A percentile compares a stretch with the other conserved stretches of the same genome.
Evolutionary conservation across 2,888 invertebrate species (phyloP).

Genomic region (Ichneumon xanthorius): DNA sequence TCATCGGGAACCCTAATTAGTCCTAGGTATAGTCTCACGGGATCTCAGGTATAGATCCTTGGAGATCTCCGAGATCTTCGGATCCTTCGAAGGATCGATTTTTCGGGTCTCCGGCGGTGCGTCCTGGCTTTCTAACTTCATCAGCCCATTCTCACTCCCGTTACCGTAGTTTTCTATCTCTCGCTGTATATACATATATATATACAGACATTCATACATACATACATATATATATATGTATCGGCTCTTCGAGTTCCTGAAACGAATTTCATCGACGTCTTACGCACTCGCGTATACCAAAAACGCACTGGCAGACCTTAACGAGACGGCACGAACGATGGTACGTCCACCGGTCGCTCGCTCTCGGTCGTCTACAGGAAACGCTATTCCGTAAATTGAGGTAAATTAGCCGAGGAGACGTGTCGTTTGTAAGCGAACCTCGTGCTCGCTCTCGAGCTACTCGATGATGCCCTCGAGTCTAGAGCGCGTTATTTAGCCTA

Average conservation of each 20-base stretch:
- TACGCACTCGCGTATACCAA: slow-evolving; percentile 15
- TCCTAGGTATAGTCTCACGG: slow-evolving; percentile 28
- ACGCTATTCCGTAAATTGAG: slow-evolving; percentile 83
- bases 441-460: slow-evolving; percentile 35
- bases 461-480: slow-evolving; percentile 63
- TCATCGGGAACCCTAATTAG: slow-evolving; percentile 61
- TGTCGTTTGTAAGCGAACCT: slow-evolving; percentile 53
- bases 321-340: slow-evolving; percentile 24
- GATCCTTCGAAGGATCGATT: slow-evolving; percentile 35
- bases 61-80: not conserved
- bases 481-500: slow-evolving; percentile 76
- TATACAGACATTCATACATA: not conserved
- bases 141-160: slow-evolving; percentile 8
- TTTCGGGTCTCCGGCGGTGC: slow-evolving; percentile 36
- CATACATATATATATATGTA: not conserved
- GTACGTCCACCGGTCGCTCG: slow-evolving; percentile 34
- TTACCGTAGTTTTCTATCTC: not conserved
- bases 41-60: slow-evolving; percentile 64
- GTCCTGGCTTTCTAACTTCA: slow-evolving; percentile 41
- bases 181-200: not conserved
- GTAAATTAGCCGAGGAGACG: slow-evolving; percentile 76
- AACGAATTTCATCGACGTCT: not conserved
- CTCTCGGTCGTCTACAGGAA: slow-evolving; percentile 74
- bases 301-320: not conserved
- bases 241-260: not conserved